Base-by-base conservation (phyloP, 2,113 vertebrate genomes). In the Thamnophis sirtalis region DNA sequence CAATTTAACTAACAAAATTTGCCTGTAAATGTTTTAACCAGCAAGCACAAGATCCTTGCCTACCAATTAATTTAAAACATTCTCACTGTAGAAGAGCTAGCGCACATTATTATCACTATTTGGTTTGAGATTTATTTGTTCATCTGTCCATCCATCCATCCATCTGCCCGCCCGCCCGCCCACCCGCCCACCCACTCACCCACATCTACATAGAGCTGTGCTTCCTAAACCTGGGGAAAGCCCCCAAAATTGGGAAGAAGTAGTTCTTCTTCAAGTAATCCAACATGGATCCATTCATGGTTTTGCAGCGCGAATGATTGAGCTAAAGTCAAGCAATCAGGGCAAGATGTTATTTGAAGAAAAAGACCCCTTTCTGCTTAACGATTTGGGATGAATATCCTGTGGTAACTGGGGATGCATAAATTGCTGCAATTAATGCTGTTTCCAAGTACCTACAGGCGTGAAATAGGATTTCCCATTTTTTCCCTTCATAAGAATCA, bases 161-260 rank as follows among this genome's bases (percentile, higher is more conserved):
- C 24, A 0, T 58, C 22, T 9, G 10, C 0, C 56, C 56, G 26
- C 9, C 8, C 22, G 0, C 26, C 22, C 24, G 10, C 2, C 50
- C 5, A 6, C 5, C 56, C 7, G 1, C 21, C 56, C 3, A 26
- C 4, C 58, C 26, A 63, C 1, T 26, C 58, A 63, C 9, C 26
- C 28, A 5, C 15, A 80, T 38, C 68, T 19, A 19, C 68, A 6
- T 80, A 56, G 9, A 33, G 9, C 60, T 68, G 11, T n/a, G 24
- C 60, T 68, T 68, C 60, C 60, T 68, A 68, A 68, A 68, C 60
- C 60, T n/a, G 22, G 56, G 22, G 13, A 68, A n/a, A n/a, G 60
- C 11, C 13, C 26, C 60, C 28, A n/a, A n/a, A 68, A n/a, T 63
- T 68, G 60, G 1, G 60, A 0, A 68, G 4, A 68, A 68, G 60